phyloP scores from a whole-genome alignment of 2,888 invertebrate species.

The Eilema griseolum region DNA sequence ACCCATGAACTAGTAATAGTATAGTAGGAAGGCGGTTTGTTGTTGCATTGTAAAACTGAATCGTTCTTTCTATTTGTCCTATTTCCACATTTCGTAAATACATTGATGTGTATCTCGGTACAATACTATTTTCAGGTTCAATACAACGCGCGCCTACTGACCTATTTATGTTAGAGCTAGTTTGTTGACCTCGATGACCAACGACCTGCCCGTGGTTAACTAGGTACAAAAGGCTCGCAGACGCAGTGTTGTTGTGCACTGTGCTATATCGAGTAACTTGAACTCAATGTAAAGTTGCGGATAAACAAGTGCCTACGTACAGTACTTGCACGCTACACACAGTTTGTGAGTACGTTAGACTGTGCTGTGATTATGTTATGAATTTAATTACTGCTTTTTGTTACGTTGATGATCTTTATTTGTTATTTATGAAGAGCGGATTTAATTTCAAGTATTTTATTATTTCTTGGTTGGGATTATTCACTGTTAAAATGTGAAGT shows the following conservation, averaged over 20 bases:
- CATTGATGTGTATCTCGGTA: conserved; percentile 28
- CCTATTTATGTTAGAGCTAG: conserved; percentile 66
- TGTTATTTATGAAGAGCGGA: background rate
- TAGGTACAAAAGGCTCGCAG: conserved; percentile 57
- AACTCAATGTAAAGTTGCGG: conserved; percentile 5
- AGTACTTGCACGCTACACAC: background rate
- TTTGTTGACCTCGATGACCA: conserved; percentile 75
- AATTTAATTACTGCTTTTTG: background rate
- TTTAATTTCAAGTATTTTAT: background rate
- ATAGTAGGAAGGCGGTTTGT: conserved; percentile 7
- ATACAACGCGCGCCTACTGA: conserved; percentile 57
- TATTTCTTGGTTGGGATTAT: background rate
- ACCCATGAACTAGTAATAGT: conserved; percentile 16
- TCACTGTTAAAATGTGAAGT: too few relatives aligned
- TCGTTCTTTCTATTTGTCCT: conserved; percentile 16
- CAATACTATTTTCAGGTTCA: conserved; percentile 58
- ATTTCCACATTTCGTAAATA: conserved; percentile 31
- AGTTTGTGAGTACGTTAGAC: background rate
- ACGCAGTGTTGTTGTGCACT: conserved; percentile 42
- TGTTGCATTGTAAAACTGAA: conserved; percentile 15
- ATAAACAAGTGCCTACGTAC: conserved; percentile 1
- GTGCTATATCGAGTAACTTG: conserved; percentile 33
- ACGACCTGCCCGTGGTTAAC: conserved; percentile 61
- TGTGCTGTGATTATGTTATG: background rate
- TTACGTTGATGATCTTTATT: background rate